Evolutionary conservation across 2,888 invertebrate genomes (phyloP).

Genomic region (Cryptus armator): DNA sequence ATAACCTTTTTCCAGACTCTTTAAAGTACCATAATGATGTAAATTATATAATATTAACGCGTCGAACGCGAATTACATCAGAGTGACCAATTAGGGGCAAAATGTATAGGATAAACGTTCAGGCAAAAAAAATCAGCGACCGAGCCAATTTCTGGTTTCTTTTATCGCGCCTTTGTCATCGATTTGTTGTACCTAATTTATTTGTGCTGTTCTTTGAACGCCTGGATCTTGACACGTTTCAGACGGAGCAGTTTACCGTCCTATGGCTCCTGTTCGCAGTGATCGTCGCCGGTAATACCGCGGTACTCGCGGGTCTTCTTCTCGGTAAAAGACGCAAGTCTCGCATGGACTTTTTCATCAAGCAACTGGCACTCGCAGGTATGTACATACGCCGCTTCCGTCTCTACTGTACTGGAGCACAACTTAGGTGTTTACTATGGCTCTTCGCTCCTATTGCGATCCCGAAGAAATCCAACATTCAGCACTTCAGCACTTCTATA

Average conservation of each 20-base stretch:
- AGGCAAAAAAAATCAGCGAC: too few relatives aligned
- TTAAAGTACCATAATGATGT: too few relatives aligned
- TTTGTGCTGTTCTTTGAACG: neutral
- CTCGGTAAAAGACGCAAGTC: constrained; percentile 95
- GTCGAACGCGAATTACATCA: too few relatives aligned
- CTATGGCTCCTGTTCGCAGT: constrained; percentile 94
- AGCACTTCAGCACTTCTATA: too few relatives aligned
- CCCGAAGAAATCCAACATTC: neutral
- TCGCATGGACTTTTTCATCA: constrained; percentile 98
- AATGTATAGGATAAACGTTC: too few relatives aligned
- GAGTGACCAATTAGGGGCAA: too few relatives aligned
- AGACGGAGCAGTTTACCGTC: constrained; percentile 95
- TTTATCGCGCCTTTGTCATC: neutral
- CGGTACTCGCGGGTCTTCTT: constrained; percentile 94
- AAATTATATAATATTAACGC: too few relatives aligned
- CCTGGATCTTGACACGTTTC: constrained; percentile 81
- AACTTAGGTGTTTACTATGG: neutral
- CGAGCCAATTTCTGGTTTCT: neutral
- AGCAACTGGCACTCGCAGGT: constrained; percentile 97
- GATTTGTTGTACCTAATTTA: neutral
- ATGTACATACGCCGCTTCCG: constrained; percentile 77
- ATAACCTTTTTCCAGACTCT: too few relatives aligned
- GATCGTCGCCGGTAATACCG: constrained; percentile 94
- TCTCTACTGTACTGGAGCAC: neutral
- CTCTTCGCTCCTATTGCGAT: neutral